A percentile compares a stretch with the other conserved stretches of the same genome.
Conservation (phyloP, 2,797 vertebrate genomes). For the Eupleurogrammus muticus region DNA sequence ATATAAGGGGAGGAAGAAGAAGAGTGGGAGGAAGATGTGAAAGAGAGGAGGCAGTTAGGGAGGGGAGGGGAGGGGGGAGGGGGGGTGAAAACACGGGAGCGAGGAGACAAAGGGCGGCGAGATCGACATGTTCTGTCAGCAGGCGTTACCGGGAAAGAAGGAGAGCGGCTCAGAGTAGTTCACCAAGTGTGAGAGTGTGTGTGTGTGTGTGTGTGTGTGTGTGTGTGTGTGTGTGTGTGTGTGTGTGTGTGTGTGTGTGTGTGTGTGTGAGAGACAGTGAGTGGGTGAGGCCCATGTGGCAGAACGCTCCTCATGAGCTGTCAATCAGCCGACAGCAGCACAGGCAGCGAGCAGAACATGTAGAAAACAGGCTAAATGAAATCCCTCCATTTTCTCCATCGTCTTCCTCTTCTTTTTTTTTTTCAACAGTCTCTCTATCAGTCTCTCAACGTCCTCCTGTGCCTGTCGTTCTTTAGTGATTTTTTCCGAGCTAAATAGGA, state of each 20-base stretch:
- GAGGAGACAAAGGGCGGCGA: slow-evolving; percentile 25
- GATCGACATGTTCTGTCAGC: slow-evolving; percentile 34
- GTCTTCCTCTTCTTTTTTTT: neutral
- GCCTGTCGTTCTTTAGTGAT: neutral
- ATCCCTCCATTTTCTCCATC: slow-evolving; percentile 7
- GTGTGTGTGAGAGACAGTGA: slow-evolving; percentile 8
- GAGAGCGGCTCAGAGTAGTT: slow-evolving; percentile 18
- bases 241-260: slow-evolving; percentile 4
- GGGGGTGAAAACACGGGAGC: slow-evolving; percentile 7
- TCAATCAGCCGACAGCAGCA: slow-evolving; percentile 53
- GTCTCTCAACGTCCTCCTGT: neutral
- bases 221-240: slow-evolving; percentile 8
- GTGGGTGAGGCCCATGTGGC: slow-evolving; percentile 59
- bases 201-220: slow-evolving; percentile 8
- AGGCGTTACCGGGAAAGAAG: slow-evolving; percentile 30
- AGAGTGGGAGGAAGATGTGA: neutral
- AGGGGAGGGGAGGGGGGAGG: neutral
- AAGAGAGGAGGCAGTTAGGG: neutral
- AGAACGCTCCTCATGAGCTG: slow-evolving; percentile 50
- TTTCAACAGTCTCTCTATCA: neutral
- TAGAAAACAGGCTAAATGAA: slow-evolving; percentile 44
- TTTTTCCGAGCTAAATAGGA: neutral
- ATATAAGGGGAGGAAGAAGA: neutral
- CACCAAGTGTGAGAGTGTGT: slow-evolving; percentile 13
- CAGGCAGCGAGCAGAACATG: slow-evolving; percentile 24